A percentile compares a stretch with the other conserved stretches of the same genome.
Conservation (phyloP, 2,113 vertebrate species). For the Anguilla rostrata region DNA sequence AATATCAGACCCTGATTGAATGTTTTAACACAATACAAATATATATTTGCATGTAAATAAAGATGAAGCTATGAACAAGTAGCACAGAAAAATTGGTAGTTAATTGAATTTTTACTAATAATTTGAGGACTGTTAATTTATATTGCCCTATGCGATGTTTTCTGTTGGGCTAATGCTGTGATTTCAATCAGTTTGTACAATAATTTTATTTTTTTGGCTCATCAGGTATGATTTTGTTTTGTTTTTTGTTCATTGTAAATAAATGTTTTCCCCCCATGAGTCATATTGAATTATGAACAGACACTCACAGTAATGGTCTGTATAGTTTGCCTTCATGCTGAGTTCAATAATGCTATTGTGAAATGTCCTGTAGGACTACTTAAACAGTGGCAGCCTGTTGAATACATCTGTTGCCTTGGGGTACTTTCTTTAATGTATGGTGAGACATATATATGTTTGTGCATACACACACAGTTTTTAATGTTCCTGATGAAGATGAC, state of each 20-base stretch:
- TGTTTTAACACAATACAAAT: constrained; percentile 4
- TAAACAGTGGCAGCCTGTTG: neutral
- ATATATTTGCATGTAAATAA: constrained; percentile 55
- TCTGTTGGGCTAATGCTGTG: constrained; percentile 61
- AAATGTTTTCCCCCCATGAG: constrained; percentile 27
- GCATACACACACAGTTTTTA: neutral
- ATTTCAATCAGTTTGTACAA: constrained; percentile 63
- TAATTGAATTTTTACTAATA: constrained; percentile 42
- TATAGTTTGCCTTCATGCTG: neutral
- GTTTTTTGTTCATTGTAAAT: constrained; percentile 58
- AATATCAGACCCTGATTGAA: constrained; percentile 40
- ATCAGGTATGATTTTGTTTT: constrained; percentile 50
- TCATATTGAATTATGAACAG: neutral
- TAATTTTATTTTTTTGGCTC: constrained; percentile 57
- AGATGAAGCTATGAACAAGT: constrained; percentile 48
- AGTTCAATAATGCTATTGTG: neutral
- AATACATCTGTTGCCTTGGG: neutral
- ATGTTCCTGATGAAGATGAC: neutral
- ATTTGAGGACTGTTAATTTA: constrained; percentile 65
- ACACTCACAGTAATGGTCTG: neutral
- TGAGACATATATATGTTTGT: neutral
- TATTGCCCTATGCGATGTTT: constrained; percentile 60
- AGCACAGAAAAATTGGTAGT: constrained; percentile 41
- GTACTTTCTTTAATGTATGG: neutral
- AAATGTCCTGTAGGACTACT: neutral